phyloP scores from a whole-genome alignment of 2,797 vertebrate genomes.

The Morelia viridis region DNA sequence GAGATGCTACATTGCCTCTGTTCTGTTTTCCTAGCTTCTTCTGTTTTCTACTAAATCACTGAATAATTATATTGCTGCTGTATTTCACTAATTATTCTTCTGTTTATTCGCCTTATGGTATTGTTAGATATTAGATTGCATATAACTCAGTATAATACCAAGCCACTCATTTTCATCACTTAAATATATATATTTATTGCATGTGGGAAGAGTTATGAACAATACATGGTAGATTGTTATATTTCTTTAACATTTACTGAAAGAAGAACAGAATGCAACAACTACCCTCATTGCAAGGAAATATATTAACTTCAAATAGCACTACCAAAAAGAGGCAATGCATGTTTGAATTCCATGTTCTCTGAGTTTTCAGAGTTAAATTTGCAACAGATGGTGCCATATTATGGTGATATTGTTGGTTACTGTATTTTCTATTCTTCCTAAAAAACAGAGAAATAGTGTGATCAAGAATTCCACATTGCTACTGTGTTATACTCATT shows the following conservation, averaged over 20 bases:
- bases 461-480: neutral
- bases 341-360: constrained; percentile 28
- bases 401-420: constrained; percentile 11
- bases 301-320: constrained; percentile 43
- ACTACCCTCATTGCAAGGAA: constrained; percentile 20
- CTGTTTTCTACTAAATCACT: constrained; percentile 47
- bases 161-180: constrained; percentile 31
- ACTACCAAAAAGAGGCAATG: constrained; percentile 44
- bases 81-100: constrained; percentile 53
- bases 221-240: constrained; percentile 48
- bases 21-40: constrained; percentile 49
- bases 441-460: neutral
- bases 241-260: constrained; percentile 46
- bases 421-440: neutral
- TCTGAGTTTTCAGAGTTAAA: constrained; percentile 49
- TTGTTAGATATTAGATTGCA: constrained; percentile 34
- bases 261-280: constrained; percentile 31
- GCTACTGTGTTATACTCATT: neutral
- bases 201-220: constrained; percentile 45
- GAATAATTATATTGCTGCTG: constrained; percentile 58
- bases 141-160: constrained; percentile 50
- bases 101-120: constrained; percentile 45
- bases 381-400: constrained; percentile 12
- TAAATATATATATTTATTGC: constrained; percentile 42
- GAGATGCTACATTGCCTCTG: constrained; percentile 37